Base-by-base conservation (phyloP, 2,888 invertebrate genomes). In the Apoderus coryli region DNA sequence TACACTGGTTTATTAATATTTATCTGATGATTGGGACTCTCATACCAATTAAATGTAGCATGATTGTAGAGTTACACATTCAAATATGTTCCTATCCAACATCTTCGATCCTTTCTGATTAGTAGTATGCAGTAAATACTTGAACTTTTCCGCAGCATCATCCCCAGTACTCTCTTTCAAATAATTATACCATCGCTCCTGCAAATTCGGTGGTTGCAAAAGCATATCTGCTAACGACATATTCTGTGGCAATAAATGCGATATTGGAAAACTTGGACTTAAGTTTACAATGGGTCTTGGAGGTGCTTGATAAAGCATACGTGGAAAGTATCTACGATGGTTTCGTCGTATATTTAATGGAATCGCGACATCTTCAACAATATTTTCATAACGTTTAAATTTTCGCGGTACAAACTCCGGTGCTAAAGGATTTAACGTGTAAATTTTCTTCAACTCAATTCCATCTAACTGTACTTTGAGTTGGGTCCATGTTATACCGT, bases 381-480 rank as follows among this genome's bases (percentile, higher is more conserved):
- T 19, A n/a, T 19, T 19, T 23, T 22, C 6, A 37, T 34, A 57
- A 38, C 56, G 52, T 38, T 34, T 53, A 33, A 55, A 56, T 32
- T 67, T 63, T 19, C 76, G 60, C 1, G 82, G 84, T 22, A 82
- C 65, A 54, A 84, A 84, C 49, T 80, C 81, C 0, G 78, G 75
- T 0, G 85, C 85, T 28, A 81, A 53, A 0, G 85, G 85, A 59
- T 85, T 85, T n/a, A 85, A 59, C 3, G 74, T 71, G 51, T 76
- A 80, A 3, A 72, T 73, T 37, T 76, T 74, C 46, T 77, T 75
- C 43, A 80, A 57, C 52, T 81, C 80, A 2, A 78, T 72, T 5
- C 76, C 76, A 44, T 78, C 74, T 29, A 81, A 57, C 46, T 76
- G 75, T 23, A 44, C 39, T 32, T 73, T 64, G 23, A 80, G 54